Evolutionary conservation across 2,888 invertebrate genomes (phyloP).

Genomic region (Timema cristinae): DNA sequence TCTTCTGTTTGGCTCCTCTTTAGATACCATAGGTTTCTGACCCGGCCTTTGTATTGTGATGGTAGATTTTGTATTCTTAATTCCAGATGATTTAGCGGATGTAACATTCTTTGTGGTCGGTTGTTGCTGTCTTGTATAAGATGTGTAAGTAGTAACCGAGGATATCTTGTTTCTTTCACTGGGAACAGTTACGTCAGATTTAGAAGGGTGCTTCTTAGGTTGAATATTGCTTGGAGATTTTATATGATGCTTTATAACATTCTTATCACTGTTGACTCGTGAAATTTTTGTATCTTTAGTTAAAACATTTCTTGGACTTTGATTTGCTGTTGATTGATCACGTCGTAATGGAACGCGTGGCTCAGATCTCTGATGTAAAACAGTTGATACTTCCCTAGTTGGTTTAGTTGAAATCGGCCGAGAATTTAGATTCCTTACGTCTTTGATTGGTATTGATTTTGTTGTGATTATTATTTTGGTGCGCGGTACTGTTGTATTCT

Average conservation of each 20-base stretch:
- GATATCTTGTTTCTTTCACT: conserved; percentile 26
- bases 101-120: not conserved
- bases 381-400: too few species aligned
- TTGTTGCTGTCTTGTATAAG: conserved; percentile 3
- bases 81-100: not conserved
- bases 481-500: not conserved
- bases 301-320: not conserved
- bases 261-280: conserved; percentile 21
- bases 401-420: too few species aligned
- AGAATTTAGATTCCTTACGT: not conserved
- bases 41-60: not conserved
- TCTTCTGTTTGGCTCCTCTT: not conserved
- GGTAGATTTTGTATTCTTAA: conserved; percentile 10
- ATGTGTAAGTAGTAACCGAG: conserved; percentile 10
- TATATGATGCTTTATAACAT: conserved; percentile 10
- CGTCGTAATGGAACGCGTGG: not conserved
- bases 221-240: conserved; percentile 13
- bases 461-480: conserved; percentile 2
- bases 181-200: conserved; percentile 26
- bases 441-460: not conserved
- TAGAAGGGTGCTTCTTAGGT: conserved; percentile 20
- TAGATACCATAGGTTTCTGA: conserved; percentile 3
- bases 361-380: not conserved
- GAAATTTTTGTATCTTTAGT: conserved; percentile 18
- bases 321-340: conserved; percentile 5